These are phyloP conservation scores for Oscheius sp. DNA, from an alignment of 2,888 invertebrate species.

Conservation along the genomic window DNA sequence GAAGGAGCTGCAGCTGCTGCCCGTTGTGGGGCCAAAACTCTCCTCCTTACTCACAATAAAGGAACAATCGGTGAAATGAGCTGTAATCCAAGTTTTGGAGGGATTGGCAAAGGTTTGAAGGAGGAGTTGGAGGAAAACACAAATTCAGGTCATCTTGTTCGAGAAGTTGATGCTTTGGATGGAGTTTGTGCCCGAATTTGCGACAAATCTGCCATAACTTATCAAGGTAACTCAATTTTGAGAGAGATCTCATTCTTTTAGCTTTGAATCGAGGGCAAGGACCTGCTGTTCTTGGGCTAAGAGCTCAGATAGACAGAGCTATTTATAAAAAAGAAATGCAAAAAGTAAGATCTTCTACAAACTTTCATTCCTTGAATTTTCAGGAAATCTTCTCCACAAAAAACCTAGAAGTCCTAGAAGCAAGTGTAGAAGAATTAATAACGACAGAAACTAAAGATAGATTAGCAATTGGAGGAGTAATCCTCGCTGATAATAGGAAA, in stretches of 20 bases:
- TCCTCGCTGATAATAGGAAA: conserved; percentile 23
- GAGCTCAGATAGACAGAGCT: conserved; percentile 86
- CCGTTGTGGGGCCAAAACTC: conserved; percentile 81
- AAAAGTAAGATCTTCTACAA: conserved; percentile 40
- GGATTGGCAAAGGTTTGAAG: conserved; percentile 84
- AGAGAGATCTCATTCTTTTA: conserved; percentile 66
- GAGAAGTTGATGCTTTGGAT: conserved; percentile 86
- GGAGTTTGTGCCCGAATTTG: conserved; percentile 84
- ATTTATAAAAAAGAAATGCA: conserved; percentile 83
- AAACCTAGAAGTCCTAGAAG: conserved; percentile 78
- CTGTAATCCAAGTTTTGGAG: conserved; percentile 91
- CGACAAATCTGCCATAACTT: conserved; percentile 73
- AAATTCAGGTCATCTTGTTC: conserved; percentile 54
- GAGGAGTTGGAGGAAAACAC: neutral
- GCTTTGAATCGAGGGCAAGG: conserved; percentile 83
- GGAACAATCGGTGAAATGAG: conserved; percentile 86
- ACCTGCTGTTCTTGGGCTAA: conserved; percentile 87
- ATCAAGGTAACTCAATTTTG: conserved; percentile 38
- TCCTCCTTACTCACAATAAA: conserved; percentile 84
- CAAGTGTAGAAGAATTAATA: conserved; percentile 83
- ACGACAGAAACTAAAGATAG: conserved; percentile 71
- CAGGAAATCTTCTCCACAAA: conserved; percentile 58
- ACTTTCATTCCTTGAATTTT: conserved; percentile 74
- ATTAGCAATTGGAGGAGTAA: conserved; percentile 39
- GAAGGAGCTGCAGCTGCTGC: conserved; percentile 86